Evolutionary conservation across 1,140 invertebrate genomes (phyloP).

Genomic region (Bilobella aurantiaca): DNA sequence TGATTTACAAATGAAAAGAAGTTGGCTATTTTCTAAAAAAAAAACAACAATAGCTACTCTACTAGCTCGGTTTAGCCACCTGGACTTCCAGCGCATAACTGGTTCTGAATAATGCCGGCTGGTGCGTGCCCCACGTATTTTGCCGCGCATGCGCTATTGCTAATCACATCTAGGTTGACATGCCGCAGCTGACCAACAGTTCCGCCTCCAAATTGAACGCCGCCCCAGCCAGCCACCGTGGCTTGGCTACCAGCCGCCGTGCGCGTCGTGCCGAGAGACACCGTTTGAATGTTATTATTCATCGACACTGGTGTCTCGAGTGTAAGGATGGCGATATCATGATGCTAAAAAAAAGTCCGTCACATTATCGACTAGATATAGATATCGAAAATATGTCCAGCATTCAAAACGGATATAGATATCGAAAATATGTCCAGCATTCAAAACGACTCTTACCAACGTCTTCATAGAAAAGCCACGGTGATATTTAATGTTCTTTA

Average conservation of each 20-base stretch:
- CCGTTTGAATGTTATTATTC: conserved; percentile 60
- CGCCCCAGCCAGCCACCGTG: conserved; percentile 19
- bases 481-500: conserved; percentile 20
- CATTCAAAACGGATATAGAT: not conserved
- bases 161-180: conserved; percentile 72
- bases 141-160: conserved; percentile 59
- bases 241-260: conserved; percentile 46
- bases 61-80: conserved; percentile 43
- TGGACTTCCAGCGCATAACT: conserved; percentile 71
- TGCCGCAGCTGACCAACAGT: conserved; percentile 51
- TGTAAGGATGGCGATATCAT: conserved; percentile 75
- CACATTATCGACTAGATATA: too few species aligned
- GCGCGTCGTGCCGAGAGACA: conserved; percentile 46
- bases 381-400: too few species aligned
- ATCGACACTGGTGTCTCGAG: conserved; percentile 65
- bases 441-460: conserved; percentile 12
- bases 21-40: not conserved
- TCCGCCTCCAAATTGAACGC: conserved; percentile 5
- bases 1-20: not conserved
- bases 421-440: not conserved
- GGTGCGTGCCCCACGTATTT: conserved; percentile 74
- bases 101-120: conserved; percentile 76
- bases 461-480: conserved; percentile 20
- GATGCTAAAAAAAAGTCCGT: conserved; percentile 61
- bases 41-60: not conserved